Evolutionary conservation across 2,113 vertebrate genomes (phyloP), one percentile per base, ranked within the genome.

Genomic region (Hiodon alosoides): DNA sequence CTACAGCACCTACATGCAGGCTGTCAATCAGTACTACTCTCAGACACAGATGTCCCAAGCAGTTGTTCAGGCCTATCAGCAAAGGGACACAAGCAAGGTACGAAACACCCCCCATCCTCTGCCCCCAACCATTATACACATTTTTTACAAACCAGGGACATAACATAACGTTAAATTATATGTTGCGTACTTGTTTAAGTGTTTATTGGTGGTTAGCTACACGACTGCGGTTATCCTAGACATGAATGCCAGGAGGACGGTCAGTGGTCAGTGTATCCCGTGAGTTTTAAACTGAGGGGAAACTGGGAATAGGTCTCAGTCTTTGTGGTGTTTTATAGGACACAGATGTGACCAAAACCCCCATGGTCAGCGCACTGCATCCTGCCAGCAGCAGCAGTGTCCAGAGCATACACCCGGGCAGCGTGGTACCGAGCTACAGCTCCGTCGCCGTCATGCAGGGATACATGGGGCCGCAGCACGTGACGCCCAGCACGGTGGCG

Each of bases 1-100:
- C 80, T 93, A 88, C 86, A 89, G 72, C 46, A 84, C 89, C 77
- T 93, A 90, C 89, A 90, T 95, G 87, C 90, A 90, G 81, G 88
- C 90, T 2, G 75, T 92, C 67, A 90, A 92, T 84, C 82, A 91
- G 60, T 90, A 93, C 87, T 90, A 90, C 79, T 83, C 87, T 52
- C 92, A 90, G 82, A 88, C 91, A 72, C 91, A 85, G 80, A 83
- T 78, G 85, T 86, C 73, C 77, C 79, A 76, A 79, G 81, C 88
- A 82, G 84, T 84, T 76, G 85, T 73, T 50, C 92, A 92, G 77
- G 83, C 86, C 59, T 92, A 90, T 74, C 81, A 86, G 62, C 87
- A 84, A 79, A 85, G 76, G 55, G 84, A 83, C 0, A 48, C 86
- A 65, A 86, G 55, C 81, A 91, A 94, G 92, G 93, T 94, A 90